These are phyloP conservation scores for Thecocarcelia acutangulata DNA, from an alignment of 2,888 invertebrate genomes.

Conservation along the genomic window DNA sequence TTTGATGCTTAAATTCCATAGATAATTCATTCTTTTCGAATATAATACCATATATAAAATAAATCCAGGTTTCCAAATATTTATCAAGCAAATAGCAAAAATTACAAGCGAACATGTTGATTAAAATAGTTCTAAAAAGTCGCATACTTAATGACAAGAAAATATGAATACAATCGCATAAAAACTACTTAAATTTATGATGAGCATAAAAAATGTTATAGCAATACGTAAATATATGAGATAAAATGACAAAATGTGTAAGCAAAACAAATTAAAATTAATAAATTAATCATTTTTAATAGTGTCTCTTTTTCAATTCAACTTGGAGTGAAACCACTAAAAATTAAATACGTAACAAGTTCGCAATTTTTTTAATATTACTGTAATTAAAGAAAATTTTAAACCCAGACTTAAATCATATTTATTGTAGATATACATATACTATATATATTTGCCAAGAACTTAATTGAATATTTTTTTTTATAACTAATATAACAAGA, in stretches of 20 bases:
- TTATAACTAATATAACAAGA: neutral
- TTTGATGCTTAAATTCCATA: too few relatives aligned
- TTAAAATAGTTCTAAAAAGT: too few relatives aligned
- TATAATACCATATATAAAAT: too few relatives aligned
- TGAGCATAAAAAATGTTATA: too few relatives aligned
- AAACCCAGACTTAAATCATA: neutral
- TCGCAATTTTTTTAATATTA: neutral
- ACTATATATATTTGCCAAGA: neutral
- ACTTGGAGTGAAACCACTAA: conserved; percentile 67
- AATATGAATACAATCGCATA: too few relatives aligned
- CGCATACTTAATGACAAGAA: too few relatives aligned
- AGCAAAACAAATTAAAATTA: neutral
- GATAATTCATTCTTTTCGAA: too few relatives aligned
- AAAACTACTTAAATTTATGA: too few relatives aligned
- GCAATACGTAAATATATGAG: neutral
- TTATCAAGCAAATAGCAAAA: too few relatives aligned
- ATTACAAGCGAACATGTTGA: too few relatives aligned
- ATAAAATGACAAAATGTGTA: too few relatives aligned
- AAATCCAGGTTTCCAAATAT: too few relatives aligned
- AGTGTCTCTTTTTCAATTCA: conserved; percentile 52
- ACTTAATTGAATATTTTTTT: conserved; percentile 1
- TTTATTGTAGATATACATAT: neutral
- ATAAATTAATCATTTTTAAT: neutral
- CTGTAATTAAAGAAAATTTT: neutral
- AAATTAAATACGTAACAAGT: conserved; percentile 16